Evolutionary conservation across 1,140 invertebrate genomes (phyloP), one percentile per base, ranked within the genome.

Genomic region (Nephotettix cincticeps): DNA sequence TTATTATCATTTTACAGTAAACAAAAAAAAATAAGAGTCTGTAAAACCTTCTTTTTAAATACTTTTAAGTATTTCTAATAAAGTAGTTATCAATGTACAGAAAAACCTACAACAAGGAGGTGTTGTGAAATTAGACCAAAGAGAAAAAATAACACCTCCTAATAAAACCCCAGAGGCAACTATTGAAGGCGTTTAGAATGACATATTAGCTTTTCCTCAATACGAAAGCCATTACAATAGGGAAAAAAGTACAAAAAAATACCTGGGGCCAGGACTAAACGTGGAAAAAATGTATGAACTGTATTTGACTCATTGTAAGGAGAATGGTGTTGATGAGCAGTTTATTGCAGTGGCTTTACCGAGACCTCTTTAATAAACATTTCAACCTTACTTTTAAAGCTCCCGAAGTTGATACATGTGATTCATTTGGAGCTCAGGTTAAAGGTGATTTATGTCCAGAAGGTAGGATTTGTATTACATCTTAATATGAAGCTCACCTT

Each of bases 261-360:
- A n/a, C n/a, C n/a, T n/a, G n/a, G n/a, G n/a, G n/a, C n/a, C n/a
- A n/a, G n/a, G n/a, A n/a, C n/a, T n/a, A n/a, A n/a, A n/a, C n/a
- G n/a, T n/a, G n/a, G 32, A 27, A 47, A 68, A 68, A 51, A 68
- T 68, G 66, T 47, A 68, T 45, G 45, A 47, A 21, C 23, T 68
- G 21, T 65, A 32, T 40, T 3, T 65, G 6, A 65, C n/a, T 25
- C 27, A 25, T 63, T 63, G 13, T 63, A 25, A 23, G 6, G 58
- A 63, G 27, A 63, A 63, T 63, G 21, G 27, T 23, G 27, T 63
- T 9, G 27, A 63, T 6, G 14, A 23, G 19, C 19, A 63, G 27
- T n/a, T 25, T 63, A 28, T 63, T 63, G 27, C 27, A 23, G 27
- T 63, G 58, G 27, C 27, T 63, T 1, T 25, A 63, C 27, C 58